A percentile compares a stretch with the other conserved stretches of the same genome.
Conservation (phyloP, 2,797 vertebrate species). For the Hydrolagus colliei region DNA sequence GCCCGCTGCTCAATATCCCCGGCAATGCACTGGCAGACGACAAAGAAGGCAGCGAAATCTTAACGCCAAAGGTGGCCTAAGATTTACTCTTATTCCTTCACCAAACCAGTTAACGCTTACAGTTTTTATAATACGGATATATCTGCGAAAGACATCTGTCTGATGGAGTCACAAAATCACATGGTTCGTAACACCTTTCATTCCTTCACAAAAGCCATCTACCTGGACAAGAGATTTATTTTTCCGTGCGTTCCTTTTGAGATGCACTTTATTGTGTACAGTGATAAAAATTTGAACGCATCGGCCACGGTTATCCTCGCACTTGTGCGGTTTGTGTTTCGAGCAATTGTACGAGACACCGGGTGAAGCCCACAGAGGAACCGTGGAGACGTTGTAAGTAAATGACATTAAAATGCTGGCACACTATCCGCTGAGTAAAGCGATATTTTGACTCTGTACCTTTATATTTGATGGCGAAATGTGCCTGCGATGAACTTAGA, state of each 20-base stretch:
- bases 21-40: slow-evolving; percentile 19
- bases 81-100: slow-evolving; percentile 17
- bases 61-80: background rate
- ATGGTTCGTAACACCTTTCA: slow-evolving; percentile 11
- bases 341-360: slow-evolving; percentile 1
- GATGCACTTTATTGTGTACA: slow-evolving; percentile 20
- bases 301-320: background rate
- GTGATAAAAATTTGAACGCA: slow-evolving; percentile 30
- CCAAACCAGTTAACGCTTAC: slow-evolving; percentile 15
- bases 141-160: slow-evolving; percentile 30
- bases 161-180: slow-evolving; percentile 32
- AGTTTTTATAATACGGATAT: background rate
- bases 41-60: slow-evolving; percentile 7
- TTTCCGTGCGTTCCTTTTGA: slow-evolving; percentile 21
- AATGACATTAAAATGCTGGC: no score
- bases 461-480: no score
- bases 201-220: background rate
- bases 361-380: no score
- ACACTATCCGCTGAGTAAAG: no score
- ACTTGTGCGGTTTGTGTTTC: slow-evolving; percentile 9
- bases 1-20: slow-evolving; percentile 44
- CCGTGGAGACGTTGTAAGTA: no score
- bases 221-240: slow-evolving; percentile 19
- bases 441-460: no score
- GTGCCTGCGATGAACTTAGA: no score